These are phyloP conservation scores for Plodia interpunctella DNA, from an alignment of 1,140 invertebrate species.

Conservation along the genomic window DNA sequence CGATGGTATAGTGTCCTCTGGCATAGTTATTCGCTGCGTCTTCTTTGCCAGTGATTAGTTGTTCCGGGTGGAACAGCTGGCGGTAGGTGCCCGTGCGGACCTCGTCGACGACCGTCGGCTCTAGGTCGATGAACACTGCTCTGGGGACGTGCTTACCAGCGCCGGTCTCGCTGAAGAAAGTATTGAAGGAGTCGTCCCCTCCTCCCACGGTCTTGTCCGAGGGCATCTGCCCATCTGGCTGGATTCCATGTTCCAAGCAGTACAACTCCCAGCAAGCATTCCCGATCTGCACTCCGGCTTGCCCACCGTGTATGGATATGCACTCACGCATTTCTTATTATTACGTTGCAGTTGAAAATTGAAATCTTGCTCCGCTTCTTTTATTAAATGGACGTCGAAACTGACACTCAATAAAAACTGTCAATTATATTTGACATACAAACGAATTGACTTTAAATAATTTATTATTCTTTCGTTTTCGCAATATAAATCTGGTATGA, in stretches of 20 bases:
- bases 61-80: slow-evolving; percentile 90
- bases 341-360: slow-evolving; percentile 28
- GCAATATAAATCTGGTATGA: too few species aligned
- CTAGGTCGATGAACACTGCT: slow-evolving; percentile 91
- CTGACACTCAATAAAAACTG: too few species aligned
- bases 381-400: slow-evolving; percentile 21
- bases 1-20: slow-evolving; percentile 91
- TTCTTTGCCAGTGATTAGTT: slow-evolving; percentile 90
- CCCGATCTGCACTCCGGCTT: slow-evolving; percentile 93
- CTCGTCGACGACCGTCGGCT: slow-evolving; percentile 90
- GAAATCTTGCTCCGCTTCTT: slow-evolving; percentile 17
- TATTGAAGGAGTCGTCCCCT: slow-evolving; percentile 91
- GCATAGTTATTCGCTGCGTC: slow-evolving; percentile 92
- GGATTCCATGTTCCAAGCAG: slow-evolving; percentile 94
- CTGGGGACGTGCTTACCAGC: slow-evolving; percentile 91
- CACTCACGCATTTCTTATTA: slow-evolving; percentile 77
- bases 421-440: too few species aligned
- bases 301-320: slow-evolving; percentile 85
- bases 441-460: too few species aligned
- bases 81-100: slow-evolving; percentile 89
- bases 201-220: slow-evolving; percentile 81
- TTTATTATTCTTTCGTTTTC: too few species aligned
- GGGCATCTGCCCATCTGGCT: slow-evolving; percentile 85
- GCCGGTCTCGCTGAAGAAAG: slow-evolving; percentile 93
- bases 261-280: slow-evolving; percentile 92